Conservation (phyloP, 1,140 invertebrate species). For the Phymorhynchus buccinoides region DNA sequence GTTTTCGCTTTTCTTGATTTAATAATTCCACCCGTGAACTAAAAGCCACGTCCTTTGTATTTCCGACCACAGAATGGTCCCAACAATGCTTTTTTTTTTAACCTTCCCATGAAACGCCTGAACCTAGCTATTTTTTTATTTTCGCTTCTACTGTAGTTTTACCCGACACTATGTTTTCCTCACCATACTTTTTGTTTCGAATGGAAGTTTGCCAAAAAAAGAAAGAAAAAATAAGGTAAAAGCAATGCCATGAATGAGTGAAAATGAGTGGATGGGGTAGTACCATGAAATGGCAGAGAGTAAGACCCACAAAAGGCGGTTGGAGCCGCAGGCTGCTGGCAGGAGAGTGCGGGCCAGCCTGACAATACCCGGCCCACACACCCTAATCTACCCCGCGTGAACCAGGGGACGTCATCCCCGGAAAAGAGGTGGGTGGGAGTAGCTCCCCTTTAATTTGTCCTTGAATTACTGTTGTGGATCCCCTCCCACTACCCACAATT, state of each 20-base stretch:
- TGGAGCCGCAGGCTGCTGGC: background rate
- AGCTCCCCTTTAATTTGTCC: slow-evolving; percentile 6
- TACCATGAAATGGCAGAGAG: background rate
- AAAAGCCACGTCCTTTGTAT: too few species aligned
- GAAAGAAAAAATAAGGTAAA: too few species aligned
- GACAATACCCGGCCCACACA: background rate
- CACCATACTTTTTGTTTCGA: background rate
- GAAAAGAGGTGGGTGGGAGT: background rate
- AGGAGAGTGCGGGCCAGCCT: background rate
- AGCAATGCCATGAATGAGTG: background rate
- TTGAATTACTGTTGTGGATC: background rate
- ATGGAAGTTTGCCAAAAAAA: too few species aligned
- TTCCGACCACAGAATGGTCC: too few species aligned
- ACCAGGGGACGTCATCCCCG: background rate
- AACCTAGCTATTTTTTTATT: background rate
- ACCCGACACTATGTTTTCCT: background rate
- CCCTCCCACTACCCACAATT: background rate
- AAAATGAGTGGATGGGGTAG: background rate
- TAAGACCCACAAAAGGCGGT: background rate
- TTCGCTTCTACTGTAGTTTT: background rate
- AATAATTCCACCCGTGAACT: too few species aligned
- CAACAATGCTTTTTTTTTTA: background rate
- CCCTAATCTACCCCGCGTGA: background rate
- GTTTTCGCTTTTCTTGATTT: too few species aligned
- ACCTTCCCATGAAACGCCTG: background rate